Conservation (phyloP, 2,888 invertebrate species). For the Gastracanthus pulcherrimus region DNA sequence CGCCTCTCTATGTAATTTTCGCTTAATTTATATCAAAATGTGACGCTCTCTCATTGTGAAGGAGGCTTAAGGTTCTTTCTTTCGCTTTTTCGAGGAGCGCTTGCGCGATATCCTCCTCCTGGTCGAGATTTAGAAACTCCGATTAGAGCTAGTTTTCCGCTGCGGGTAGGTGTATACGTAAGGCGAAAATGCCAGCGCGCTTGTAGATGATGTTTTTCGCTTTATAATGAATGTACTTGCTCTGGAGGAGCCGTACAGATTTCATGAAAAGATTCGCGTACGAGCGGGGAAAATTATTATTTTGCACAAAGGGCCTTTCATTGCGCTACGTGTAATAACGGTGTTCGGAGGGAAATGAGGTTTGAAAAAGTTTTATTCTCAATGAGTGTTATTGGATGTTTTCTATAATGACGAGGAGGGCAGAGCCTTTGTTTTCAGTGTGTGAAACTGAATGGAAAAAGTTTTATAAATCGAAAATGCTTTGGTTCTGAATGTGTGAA, state of each 20-base stretch:
- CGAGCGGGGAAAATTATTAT: constrained; percentile 18
- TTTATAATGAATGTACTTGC: constrained; percentile 17
- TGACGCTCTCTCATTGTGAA: neutral
- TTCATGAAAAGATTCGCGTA: constrained; percentile 38
- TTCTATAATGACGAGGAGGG: too few species aligned
- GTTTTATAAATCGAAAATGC: too few species aligned
- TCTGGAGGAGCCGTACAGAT: constrained; percentile 2
- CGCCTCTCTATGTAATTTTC: constrained; percentile 4
- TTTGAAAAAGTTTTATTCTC: constrained; percentile 14
- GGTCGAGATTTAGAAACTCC: constrained; percentile 34
- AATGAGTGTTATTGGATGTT: neutral
- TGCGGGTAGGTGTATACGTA: neutral
- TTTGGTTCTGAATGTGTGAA: too few species aligned
- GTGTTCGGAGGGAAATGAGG: neutral
- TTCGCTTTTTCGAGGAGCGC: neutral
- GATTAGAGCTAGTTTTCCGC: constrained; percentile 38
- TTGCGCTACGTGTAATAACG: neutral
- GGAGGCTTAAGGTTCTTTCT: too few species aligned
- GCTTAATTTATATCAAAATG: constrained; percentile 24
- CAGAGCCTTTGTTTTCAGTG: neutral
- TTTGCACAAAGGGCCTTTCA: constrained; percentile 29
- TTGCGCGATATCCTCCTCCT: constrained; percentile 14
- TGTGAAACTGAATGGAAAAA: neutral
- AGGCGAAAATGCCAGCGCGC: neutral
- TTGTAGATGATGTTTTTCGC: constrained; percentile 20